Percentiles rank a stretch among this genome's conserved stretches.
Conservation (phyloP, 1,140 invertebrate species). For the Schlechtendalia chinensis region DNA sequence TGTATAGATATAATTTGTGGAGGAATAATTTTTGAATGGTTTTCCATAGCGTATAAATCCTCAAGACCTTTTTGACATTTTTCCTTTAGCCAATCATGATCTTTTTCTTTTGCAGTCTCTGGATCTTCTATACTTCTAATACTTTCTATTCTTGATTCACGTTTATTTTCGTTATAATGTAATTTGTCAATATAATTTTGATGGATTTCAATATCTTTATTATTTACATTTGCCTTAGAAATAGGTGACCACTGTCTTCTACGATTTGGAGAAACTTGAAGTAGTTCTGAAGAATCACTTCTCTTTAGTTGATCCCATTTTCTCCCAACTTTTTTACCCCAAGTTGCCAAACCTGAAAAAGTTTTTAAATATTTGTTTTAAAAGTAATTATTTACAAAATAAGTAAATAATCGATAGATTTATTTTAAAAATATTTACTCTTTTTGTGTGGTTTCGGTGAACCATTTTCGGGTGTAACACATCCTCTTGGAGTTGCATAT, state of each 20-base stretch:
- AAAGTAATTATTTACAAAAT: slow-evolving; percentile 1
- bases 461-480: slow-evolving; percentile 52
- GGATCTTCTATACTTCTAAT: slow-evolving; percentile 55
- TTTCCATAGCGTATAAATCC: slow-evolving; percentile 55
- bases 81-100: slow-evolving; percentile 54
- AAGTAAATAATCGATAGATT: neutral
- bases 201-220: slow-evolving; percentile 32
- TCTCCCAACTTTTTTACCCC: slow-evolving; percentile 65
- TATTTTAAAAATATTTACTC: slow-evolving; percentile 51
- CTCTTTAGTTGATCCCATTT: slow-evolving; percentile 65
- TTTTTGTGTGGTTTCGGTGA: slow-evolving; percentile 54
- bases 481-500: slow-evolving; percentile 52
- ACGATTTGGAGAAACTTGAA: slow-evolving; percentile 58
- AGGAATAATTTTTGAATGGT: slow-evolving; percentile 37
- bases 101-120: slow-evolving; percentile 44
- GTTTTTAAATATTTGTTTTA: neutral
- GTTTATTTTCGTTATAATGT: slow-evolving; percentile 55
- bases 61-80: slow-evolving; percentile 55
- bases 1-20: neutral
- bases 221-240: slow-evolving; percentile 52
- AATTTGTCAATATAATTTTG: slow-evolving; percentile 46
- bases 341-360: slow-evolving; percentile 62
- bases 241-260: slow-evolving; percentile 59
- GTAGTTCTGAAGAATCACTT: slow-evolving; percentile 62
- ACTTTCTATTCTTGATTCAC: slow-evolving; percentile 63